A percentile compares a stretch with the other conserved stretches of the same genome.
phyloP scores from a whole-genome alignment of 2,113 vertebrate genomes.

The Garra rufa region DNA sequence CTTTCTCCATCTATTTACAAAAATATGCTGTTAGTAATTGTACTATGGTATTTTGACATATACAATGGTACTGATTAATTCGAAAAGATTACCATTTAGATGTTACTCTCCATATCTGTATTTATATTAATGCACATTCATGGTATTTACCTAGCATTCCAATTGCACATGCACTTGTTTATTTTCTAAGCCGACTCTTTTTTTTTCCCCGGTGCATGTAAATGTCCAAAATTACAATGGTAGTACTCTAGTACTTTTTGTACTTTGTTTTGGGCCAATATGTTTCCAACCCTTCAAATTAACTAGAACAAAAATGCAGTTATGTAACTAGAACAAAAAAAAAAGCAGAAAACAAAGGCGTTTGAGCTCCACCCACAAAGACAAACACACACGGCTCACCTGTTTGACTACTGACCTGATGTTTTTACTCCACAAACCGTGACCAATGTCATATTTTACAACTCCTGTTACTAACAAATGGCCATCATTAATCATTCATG shows the following conservation, averaged over 20 bases:
- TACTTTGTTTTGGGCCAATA: neutral
- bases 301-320: slow-evolving; percentile 4
- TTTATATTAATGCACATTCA: too few species aligned
- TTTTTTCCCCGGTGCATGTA: too few species aligned
- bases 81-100: too few species aligned
- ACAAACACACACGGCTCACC: slow-evolving; percentile 7
- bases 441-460: slow-evolving; percentile 7
- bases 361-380: slow-evolving; percentile 16
- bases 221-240: neutral
- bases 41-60: too few species aligned
- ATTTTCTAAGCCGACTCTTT: too few species aligned
- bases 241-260: neutral
- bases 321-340: slow-evolving; percentile 16
- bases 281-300: neutral
- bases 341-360: neutral
- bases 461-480: neutral
- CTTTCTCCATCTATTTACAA: too few species aligned
- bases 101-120: too few species aligned
- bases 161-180: too few species aligned
- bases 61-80: too few species aligned
- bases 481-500: neutral
- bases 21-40: too few species aligned
- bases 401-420: slow-evolving; percentile 10
- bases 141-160: too few species aligned
- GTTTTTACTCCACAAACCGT: neutral